phyloP scores from a whole-genome alignment of 1,140 invertebrate genomes.

The Oryctes rhinoceros region DNA sequence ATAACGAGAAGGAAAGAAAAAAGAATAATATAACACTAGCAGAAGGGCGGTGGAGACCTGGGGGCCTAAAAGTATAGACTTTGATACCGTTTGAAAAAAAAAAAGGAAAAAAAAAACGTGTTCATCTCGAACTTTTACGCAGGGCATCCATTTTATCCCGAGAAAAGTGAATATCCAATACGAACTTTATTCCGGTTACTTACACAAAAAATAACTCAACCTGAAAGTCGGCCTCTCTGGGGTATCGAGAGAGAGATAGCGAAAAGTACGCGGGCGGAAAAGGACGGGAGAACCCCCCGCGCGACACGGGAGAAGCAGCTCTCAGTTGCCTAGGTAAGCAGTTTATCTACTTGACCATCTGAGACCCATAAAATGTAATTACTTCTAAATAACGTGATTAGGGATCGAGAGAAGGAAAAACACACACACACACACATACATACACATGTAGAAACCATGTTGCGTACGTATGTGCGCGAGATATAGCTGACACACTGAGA shows the following conservation, averaged over 20 bases:
- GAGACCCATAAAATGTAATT: conserved; percentile 41
- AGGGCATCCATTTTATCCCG: conserved; percentile 28
- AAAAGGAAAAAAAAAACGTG: conserved; percentile 23
- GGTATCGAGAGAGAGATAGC: conserved; percentile 22
- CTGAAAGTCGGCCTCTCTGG: conserved; percentile 31
- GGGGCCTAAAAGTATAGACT: conserved; percentile 24
- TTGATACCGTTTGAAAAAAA: conserved; percentile 28
- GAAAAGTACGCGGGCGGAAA: not conserved
- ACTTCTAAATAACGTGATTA: conserved; percentile 40
- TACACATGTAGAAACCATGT: not conserved
- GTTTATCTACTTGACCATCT: conserved; percentile 37
- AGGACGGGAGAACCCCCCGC: conserved; percentile 7
- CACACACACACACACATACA: conserved; percentile 10
- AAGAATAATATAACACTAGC: not conserved
- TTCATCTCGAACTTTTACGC: conserved; percentile 27
- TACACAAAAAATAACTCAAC: conserved; percentile 35
- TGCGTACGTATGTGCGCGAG: not conserved
- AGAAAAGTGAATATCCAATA: conserved; percentile 35
- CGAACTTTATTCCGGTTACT: conserved; percentile 35
- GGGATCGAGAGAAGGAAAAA: conserved; percentile 21
- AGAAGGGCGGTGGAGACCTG: not conserved
- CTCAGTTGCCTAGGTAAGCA: conserved; percentile 39
- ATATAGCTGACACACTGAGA: not conserved
- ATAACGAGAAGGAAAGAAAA: conserved; percentile 15
- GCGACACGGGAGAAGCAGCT: conserved; percentile 18